A percentile compares a stretch with the other conserved stretches of the same genome.
Evolutionary conservation across 2,113 vertebrate genomes (phyloP).

Genomic region (Hystrix brachyura): DNA sequence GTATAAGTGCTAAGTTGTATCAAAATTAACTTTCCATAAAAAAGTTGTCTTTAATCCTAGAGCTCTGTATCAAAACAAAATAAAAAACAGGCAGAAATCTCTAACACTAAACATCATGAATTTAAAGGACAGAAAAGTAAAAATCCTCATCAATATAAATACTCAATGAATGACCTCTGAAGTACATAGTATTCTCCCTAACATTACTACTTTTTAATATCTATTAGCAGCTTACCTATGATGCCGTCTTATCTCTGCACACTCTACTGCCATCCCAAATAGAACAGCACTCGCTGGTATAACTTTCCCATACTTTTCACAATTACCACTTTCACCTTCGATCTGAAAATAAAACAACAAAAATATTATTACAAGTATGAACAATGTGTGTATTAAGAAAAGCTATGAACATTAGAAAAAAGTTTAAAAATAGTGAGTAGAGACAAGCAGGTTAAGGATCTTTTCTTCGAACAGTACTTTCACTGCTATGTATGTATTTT

Average conservation of each 20-base stretch:
- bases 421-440: neutral
- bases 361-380: neutral
- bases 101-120: neutral
- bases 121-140: neutral
- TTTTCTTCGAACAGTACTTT: conserved; percentile 35
- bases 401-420: conserved; percentile 5
- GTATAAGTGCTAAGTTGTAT: neutral
- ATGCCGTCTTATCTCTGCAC: conserved; percentile 95
- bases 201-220: neutral
- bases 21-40: conserved; percentile 53
- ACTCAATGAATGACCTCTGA: neutral
- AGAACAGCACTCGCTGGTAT: conserved; percentile 95
- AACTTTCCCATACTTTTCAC: conserved; percentile 92
- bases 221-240: conserved; percentile 91
- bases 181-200: neutral
- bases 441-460: neutral
- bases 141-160: conserved; percentile 2
- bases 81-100: neutral
- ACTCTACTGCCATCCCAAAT: conserved; percentile 96
- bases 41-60: conserved; percentile 9
- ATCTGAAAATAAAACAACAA: conserved; percentile 83
- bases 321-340: conserved; percentile 79
- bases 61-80: conserved; percentile 1
- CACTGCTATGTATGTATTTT: neutral
- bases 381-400: neutral